Base-by-base conservation (phyloP, 2,888 invertebrate species). In the Erynnis tages region DNA sequence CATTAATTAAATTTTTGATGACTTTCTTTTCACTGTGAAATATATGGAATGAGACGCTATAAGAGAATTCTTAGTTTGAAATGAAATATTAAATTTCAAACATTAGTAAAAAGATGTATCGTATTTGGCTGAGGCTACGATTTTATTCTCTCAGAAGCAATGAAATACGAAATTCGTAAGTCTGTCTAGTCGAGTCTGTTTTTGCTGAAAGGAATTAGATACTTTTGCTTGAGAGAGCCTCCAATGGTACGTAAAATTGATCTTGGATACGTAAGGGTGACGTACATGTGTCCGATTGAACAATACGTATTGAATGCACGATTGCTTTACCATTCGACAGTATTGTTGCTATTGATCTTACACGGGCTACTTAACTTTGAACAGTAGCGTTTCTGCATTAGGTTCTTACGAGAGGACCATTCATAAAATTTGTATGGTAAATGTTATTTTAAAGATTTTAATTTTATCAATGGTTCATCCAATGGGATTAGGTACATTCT, bases 171-270 rank as follows among this genome's bases (percentile, higher is more conserved):
- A 79, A 79, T 76, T 73, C 73, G 71, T 69, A 68, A 77, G 75
- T 78, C 73, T 83, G 82, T 78, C 71, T 70, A 81, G 75, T 76
- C 70, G 75, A 79, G 64, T 71, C 74, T 76, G 73, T 69, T 73
- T 72, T 71, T 76, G 78, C 78, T 71, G 71, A 76, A 73, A 79
- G 79, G 77, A 82, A 84, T 86, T 81, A 79, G 82, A 83, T 84
- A 76, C 79, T 79, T 70, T 80, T 77, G 82, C 74, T 72, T 74
- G 80, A 81, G 75, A 78, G 76, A 75, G 79, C 75, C 75, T 73
- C 72, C 80, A 83, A 81, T 84, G 79, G 72, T 75, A 77, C 84
- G 83, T 83, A 76, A 85, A 85, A 86, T 86, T 79, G 75, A 73
- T 67, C 71, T 71, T 76, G 69, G 75, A 73, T 70, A 68, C 67